Percentiles rank a stretch among this genome's conserved stretches.
Evolutionary conservation across 2,113 vertebrate genomes (phyloP).

Genomic region (Etheostoma cragini): DNA sequence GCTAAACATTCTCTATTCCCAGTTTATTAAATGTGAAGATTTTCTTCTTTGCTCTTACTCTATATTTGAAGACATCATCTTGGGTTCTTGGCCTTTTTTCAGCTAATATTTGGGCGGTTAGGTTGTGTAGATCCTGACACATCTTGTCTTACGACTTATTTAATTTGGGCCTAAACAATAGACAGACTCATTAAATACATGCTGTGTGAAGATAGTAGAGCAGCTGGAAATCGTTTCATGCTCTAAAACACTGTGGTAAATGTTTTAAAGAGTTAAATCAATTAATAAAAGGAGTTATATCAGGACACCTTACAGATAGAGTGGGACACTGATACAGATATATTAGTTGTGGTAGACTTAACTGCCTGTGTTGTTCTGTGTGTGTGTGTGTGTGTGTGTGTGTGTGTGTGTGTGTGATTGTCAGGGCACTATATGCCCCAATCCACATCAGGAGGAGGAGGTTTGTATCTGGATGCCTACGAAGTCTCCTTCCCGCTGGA

Average conservation of each 20-base stretch:
- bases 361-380: background rate
- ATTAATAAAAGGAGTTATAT: background rate
- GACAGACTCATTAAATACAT: background rate
- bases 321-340: too few species aligned
- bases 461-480: slow-evolving; percentile 84
- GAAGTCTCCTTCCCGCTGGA: slow-evolving; percentile 87
- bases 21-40: background rate
- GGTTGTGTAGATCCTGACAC: background rate
- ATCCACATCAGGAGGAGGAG: slow-evolving; percentile 57
- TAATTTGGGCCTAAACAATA: background rate
- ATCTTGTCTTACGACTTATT: background rate
- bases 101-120: too few species aligned
- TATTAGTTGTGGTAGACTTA: background rate
- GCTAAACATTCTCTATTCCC: background rate
- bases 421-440: slow-evolving; percentile 62
- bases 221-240: background rate
- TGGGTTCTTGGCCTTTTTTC: background rate
- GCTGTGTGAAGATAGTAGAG: background rate
- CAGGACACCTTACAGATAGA: too few species aligned
- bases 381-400: background rate
- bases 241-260: background rate
- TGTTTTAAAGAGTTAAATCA: background rate
- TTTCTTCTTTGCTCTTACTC: background rate
- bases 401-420: background rate
- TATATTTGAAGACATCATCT: background rate